These are phyloP conservation scores for Sinocyclocheilus anshuiensis DNA, from an alignment of 2,113 vertebrate genomes.

Conservation along the genomic window DNA sequence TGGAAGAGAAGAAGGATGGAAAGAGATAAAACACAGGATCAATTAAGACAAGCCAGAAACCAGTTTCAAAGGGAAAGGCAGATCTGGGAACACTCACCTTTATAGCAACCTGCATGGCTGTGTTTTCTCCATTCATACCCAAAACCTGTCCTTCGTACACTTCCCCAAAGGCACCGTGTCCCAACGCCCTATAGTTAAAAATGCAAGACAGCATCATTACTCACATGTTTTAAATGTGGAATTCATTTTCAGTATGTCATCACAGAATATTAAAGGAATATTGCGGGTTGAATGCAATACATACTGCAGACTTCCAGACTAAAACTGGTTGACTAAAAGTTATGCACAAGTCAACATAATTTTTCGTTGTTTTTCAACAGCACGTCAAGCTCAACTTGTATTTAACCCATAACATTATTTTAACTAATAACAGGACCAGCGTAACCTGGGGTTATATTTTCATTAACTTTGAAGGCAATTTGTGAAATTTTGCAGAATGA, in stretches of 20 bases:
- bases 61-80: slow-evolving; percentile 1
- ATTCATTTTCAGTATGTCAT: not conserved
- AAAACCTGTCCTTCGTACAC: slow-evolving; percentile 88
- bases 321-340: not conserved
- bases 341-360: not conserved
- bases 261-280: not conserved
- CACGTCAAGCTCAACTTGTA: not conserved
- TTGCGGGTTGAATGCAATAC: not conserved
- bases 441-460: not conserved
- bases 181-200: slow-evolving; percentile 80
- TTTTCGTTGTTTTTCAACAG: not conserved
- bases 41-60: slow-evolving; percentile 23
- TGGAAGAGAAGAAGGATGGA: slow-evolving; percentile 62
- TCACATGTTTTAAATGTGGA: not conserved
- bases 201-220: not conserved
- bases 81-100: slow-evolving; percentile 80
- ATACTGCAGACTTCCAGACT: not conserved
- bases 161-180: slow-evolving; percentile 89
- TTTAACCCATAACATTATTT: not conserved
- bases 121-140: slow-evolving; percentile 82
- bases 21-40: slow-evolving; percentile 28
- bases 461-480: not conserved
- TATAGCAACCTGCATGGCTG: slow-evolving; percentile 85
- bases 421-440: not conserved
- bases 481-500: not conserved